Percentiles rank a stretch among this genome's conserved stretches.
Evolutionary conservation across 1,140 invertebrate genomes (phyloP).

Genomic region (Triops cancriformis): DNA sequence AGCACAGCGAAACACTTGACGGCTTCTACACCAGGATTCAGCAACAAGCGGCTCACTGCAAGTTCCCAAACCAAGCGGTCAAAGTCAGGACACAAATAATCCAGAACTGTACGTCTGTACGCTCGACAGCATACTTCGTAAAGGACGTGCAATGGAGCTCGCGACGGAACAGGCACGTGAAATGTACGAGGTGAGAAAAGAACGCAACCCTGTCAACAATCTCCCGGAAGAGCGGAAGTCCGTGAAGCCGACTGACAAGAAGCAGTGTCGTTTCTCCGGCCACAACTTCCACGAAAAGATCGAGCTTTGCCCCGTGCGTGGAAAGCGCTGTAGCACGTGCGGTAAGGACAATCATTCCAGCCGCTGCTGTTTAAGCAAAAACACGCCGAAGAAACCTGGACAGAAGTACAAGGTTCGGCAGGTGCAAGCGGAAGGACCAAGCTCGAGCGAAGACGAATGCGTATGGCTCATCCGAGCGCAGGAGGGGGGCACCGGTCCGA

Average conservation of each 20-base stretch:
- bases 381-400: neutral
- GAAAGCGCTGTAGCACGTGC: no score
- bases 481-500: neutral
- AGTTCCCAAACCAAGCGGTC: neutral
- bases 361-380: neutral
- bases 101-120: conserved; percentile 16
- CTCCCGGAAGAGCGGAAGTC: no score
- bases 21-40: conserved; percentile 14
- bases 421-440: neutral
- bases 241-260: neutral
- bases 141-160: conserved; percentile 11
- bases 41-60: neutral
- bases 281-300: no score
- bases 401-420: neutral
- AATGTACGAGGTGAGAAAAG: neutral
- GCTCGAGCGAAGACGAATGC: neutral
- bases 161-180: neutral
- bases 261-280: no score
- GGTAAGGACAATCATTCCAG: neutral
- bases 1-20: conserved; percentile 9
- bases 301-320: no score
- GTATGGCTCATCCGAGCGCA: neutral
- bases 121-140: neutral
- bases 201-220: neutral
- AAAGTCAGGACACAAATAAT: conserved; percentile 17